Evolutionary conservation across 35 echinoderm and acorn worm species (phyloP).

Genomic region (Holothuria glaberrima): DNA sequence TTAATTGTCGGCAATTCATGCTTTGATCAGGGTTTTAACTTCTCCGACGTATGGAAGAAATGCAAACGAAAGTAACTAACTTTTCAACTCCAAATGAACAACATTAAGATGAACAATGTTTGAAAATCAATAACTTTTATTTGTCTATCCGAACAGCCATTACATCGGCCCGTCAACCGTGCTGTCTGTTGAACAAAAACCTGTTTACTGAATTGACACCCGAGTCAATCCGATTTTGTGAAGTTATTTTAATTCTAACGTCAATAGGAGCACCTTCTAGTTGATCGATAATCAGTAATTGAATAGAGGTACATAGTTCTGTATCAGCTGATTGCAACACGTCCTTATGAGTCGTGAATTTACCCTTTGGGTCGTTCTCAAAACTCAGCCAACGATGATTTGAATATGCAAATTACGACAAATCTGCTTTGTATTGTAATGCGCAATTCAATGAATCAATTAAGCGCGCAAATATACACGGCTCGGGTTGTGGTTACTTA

Average conservation of each 20-base stretch:
- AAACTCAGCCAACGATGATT: neutral
- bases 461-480: neutral
- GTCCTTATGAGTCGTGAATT: neutral
- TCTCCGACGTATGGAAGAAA: too few species aligned
- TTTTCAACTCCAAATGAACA: too few species aligned
- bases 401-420: constrained; percentile 9
- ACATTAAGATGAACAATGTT: too few species aligned
- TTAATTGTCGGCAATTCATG: too few species aligned
- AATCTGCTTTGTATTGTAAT: neutral
- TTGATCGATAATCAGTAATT: constrained; percentile 30
- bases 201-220: neutral
- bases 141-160: neutral
- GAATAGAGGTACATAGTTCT: neutral
- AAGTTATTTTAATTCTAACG: constrained; percentile 5
- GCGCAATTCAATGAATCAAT: constrained; percentile 17
- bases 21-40: too few species aligned
- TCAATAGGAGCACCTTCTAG: neutral
- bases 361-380: neutral
- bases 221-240: neutral
- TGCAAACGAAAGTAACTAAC: too few species aligned
- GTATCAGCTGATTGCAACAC: neutral
- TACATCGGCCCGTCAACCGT: constrained; percentile 17
- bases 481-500: neutral
- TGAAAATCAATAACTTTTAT: too few species aligned
- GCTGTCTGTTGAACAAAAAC: constrained; percentile 6